These are phyloP conservation scores for Euura lappo DNA, from an alignment of 1,140 invertebrate species.

Conservation along the genomic window DNA sequence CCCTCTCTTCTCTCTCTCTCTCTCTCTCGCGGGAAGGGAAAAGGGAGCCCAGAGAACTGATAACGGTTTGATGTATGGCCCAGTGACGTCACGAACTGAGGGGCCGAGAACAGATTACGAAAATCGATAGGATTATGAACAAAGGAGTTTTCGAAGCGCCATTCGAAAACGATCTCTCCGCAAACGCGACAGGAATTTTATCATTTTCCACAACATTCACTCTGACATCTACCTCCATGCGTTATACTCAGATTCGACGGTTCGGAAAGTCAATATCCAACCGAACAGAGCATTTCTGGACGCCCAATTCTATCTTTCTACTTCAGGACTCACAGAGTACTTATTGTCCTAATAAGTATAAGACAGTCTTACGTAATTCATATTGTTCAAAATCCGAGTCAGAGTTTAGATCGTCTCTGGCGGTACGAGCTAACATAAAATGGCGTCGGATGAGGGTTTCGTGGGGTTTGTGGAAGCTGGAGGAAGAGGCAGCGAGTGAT, in stretches of 20 bases:
- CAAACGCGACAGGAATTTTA: not conserved
- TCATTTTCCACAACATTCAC: not conserved
- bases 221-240: not conserved
- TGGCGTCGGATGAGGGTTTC: constrained; percentile 16
- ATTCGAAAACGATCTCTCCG: not conserved
- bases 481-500: constrained; percentile 38
- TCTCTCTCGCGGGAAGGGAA: constrained; percentile 22
- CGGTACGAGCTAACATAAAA: not conserved
- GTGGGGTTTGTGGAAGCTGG: constrained; percentile 27
- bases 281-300: too few relatives aligned
- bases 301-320: too few relatives aligned
- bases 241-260: not conserved
- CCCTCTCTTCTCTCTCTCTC: constrained; percentile 16
- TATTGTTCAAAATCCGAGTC: not conserved
- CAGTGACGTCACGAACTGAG: constrained; percentile 50
- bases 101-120: constrained; percentile 45
- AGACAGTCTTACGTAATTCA: too few relatives aligned
- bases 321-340: too few relatives aligned
- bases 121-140: constrained; percentile 46
- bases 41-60: constrained; percentile 40
- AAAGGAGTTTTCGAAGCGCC: constrained; percentile 34
- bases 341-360: too few relatives aligned
- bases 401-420: not conserved
- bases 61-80: constrained; percentile 51
- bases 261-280: too few relatives aligned